phyloP scores from a whole-genome alignment of 2,113 vertebrate species.

The Scalopus aquaticus region DNA sequence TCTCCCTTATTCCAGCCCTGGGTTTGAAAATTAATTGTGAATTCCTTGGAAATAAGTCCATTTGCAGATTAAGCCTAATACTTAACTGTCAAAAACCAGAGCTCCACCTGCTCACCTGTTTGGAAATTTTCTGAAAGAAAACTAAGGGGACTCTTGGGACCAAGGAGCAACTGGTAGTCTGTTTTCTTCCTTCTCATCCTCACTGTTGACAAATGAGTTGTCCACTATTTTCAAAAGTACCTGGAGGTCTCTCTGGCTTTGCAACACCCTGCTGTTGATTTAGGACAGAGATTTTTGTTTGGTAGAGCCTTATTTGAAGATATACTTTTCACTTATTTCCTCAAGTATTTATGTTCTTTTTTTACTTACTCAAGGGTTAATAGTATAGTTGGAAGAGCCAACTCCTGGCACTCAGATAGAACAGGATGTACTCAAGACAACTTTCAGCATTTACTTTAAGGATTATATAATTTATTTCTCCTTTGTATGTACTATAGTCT shows the following conservation, averaged over 20 bases:
- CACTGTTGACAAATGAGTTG: slow-evolving; percentile 84
- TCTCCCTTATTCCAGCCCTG: slow-evolving; percentile 57
- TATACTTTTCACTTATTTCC: slow-evolving; percentile 69
- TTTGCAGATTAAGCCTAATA: slow-evolving; percentile 67
- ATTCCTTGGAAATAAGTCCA: slow-evolving; percentile 61
- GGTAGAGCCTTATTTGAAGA: slow-evolving; percentile 63
- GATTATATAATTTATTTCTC: slow-evolving; percentile 83
- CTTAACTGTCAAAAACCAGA: slow-evolving; percentile 65
- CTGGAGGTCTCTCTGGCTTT: slow-evolving; percentile 76
- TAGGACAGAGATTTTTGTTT: slow-evolving; percentile 63
- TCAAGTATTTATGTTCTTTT: slow-evolving; percentile 61
- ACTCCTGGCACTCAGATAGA: slow-evolving; percentile 75
- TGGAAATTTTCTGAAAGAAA: slow-evolving; percentile 66
- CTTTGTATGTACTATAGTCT: slow-evolving; percentile 82
- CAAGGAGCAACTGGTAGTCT: slow-evolving; percentile 92
- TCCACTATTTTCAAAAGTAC: slow-evolving; percentile 71
- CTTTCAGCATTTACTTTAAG: slow-evolving; percentile 81
- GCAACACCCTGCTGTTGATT: slow-evolving; percentile 74
- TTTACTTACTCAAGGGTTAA: slow-evolving; percentile 69
- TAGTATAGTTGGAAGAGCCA: slow-evolving; percentile 75
- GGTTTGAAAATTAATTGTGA: slow-evolving; percentile 67
- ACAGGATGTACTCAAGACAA: slow-evolving; percentile 74
- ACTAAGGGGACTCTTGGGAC: slow-evolving; percentile 83
- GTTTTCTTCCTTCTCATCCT: slow-evolving; percentile 86
- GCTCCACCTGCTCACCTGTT: slow-evolving; percentile 40